Base-by-base conservation (phyloP, 2,888 invertebrate species). In the Megaustenia siamemsis region DNA sequence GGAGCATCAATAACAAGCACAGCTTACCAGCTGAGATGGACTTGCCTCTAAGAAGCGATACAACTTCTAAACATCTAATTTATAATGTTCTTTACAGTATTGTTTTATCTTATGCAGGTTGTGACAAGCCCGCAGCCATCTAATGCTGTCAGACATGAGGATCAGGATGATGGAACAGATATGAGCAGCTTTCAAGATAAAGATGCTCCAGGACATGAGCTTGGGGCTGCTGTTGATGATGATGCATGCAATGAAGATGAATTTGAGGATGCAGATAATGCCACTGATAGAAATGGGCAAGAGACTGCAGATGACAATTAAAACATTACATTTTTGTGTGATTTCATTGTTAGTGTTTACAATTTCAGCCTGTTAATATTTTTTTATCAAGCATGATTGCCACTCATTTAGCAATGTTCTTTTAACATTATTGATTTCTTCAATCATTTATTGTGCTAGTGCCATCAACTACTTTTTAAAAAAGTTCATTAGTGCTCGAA, bases 111-210 rank as follows among this genome's bases (percentile, higher is more conserved):
- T 18, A 1, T 73, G 18, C 49, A 81, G 81, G 81, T 81, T 71
- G 71, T 81, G 73, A 71, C 81, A 28, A 81, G 81, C 28, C 81
- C 81, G 1, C 81, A 81, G 56, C 81, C 81, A 1, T 21, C 28
- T 1, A 60, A n/a, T 38, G 71, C 71, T 53, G 35, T 40, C n/a
- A 69, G 81, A 56, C 69, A 21, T 4, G 81, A 81, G 0, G 56
- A 69, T 28, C 53, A 35, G 12, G 69, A n/a, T 28, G 53, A 38
- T 35, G 45, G n/a, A 24, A 24, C 38, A 49, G 68, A 38, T 63
- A 8, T 24, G 38, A n/a, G 53, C n/a, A 40, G 24, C 60, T 45
- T 77, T 56, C 56, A 21, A 38, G 76, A 56, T 38, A 38, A 56
- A 0, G 40, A n/a, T 18, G 40, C 3, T 24, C 10, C 60, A 43